phyloP scores from a whole-genome alignment of 1,140 invertebrate genomes.

The Drosophila parabipectinata region DNA sequence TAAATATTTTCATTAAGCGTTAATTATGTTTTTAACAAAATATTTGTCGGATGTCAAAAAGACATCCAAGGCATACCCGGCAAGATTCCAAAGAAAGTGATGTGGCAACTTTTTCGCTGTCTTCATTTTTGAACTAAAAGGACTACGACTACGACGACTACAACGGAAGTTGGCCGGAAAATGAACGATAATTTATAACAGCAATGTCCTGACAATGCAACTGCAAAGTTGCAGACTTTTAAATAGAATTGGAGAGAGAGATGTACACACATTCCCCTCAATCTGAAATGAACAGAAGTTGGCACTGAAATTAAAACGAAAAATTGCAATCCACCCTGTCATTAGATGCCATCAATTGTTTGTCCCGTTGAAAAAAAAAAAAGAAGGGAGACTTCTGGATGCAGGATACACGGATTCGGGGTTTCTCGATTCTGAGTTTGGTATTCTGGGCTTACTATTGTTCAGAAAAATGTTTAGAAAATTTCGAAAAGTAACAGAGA shows the following conservation, averaged over 20 bases:
- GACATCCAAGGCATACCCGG: background rate
- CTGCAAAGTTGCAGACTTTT: slow-evolving; percentile 35
- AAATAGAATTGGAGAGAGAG: slow-evolving; percentile 3
- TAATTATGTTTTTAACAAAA: slow-evolving; percentile 50
- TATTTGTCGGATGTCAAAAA: slow-evolving; percentile 20
- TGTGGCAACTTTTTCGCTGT: slow-evolving; percentile 19
- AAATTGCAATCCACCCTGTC: slow-evolving; percentile 77
- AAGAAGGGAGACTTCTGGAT: slow-evolving; percentile 31
- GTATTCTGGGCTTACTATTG: slow-evolving; percentile 1
- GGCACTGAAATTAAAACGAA: slow-evolving; percentile 70
- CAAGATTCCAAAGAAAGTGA: slow-evolving; percentile 22
- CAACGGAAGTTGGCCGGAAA: slow-evolving; percentile 19
- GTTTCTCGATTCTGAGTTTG: no score
- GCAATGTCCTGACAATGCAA: slow-evolving; percentile 56
- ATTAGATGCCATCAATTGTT: slow-evolving; percentile 76
- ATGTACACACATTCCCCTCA: slow-evolving; percentile 18
- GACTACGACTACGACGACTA: no score
- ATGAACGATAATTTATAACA: slow-evolving; percentile 69
- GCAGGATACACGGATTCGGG: no score
- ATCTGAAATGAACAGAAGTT: slow-evolving; percentile 52
- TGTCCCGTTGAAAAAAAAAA: slow-evolving; percentile 20
- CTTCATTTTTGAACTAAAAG: background rate
- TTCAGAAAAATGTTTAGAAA: background rate
- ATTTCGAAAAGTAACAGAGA: background rate
- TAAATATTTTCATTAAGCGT: slow-evolving; percentile 56